Conservation (phyloP, 2,797 vertebrate genomes). For the Pelochelys cantorii region DNA sequence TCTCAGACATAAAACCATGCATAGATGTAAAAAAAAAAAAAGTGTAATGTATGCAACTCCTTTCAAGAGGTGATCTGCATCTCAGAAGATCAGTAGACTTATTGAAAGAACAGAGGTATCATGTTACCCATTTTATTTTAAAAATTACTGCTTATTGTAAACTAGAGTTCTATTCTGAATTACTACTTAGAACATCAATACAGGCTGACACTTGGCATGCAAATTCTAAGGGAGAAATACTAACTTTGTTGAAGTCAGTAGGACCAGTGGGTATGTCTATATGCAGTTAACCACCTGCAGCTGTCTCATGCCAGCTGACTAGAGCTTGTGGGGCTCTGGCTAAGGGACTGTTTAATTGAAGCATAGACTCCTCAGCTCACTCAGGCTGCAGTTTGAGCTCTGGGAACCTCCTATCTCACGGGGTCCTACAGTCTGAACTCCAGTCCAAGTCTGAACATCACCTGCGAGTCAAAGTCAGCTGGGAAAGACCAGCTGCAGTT, state of each 20-base stretch:
- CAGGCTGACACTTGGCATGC: background rate
- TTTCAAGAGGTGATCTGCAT: background rate
- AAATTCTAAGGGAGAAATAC: background rate
- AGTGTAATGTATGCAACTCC: background rate
- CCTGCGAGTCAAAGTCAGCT: background rate
- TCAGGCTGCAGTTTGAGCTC: background rate
- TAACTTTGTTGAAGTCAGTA: background rate
- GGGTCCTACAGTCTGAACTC: background rate
- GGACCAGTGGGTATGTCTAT: background rate
- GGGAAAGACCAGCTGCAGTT: background rate
- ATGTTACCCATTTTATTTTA: background rate
- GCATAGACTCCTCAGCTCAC: background rate
- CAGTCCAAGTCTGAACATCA: background rate
- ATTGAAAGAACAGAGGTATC: slow-evolving; percentile 4
- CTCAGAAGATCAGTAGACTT: background rate
- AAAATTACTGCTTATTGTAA: background rate
- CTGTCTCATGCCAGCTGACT: background rate
- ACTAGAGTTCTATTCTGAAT: background rate
- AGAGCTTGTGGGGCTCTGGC: background rate
- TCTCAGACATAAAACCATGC: background rate
- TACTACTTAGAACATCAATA: background rate
- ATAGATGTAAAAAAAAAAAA: background rate
- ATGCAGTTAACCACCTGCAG: background rate
- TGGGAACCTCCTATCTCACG: background rate
- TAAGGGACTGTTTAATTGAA: background rate